Conservation (phyloP, 2,797 vertebrate genomes). For the Poeciliopsis infans region DNA sequence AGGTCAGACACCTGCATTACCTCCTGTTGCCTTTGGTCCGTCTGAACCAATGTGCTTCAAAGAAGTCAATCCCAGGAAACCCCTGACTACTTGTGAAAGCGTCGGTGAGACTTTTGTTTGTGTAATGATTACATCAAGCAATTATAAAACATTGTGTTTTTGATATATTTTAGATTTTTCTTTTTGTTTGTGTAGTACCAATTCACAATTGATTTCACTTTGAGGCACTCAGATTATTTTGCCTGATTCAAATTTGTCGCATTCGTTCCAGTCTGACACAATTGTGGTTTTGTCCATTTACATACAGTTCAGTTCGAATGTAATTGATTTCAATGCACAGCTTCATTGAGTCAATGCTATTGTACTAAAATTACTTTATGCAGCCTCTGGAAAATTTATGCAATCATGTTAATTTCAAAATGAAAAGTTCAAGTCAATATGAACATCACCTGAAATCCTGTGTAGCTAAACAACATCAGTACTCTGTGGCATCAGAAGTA, state of each 20-base stretch:
- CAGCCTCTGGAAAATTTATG: not conserved
- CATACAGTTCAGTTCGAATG: not conserved
- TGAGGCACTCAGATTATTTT: not conserved
- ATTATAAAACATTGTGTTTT: constrained; percentile 2
- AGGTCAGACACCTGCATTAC: constrained; percentile 13
- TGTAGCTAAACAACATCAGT: not conserved
- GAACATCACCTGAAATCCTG: not conserved
- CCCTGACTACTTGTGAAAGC: constrained; percentile 23
- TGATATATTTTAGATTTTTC: not conserved
- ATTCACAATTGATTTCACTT: not conserved
- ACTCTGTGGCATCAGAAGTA: too few relatives aligned
- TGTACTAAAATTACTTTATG: not conserved
- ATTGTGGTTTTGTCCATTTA: not conserved
- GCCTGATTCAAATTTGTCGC: not conserved
- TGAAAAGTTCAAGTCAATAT: not conserved
- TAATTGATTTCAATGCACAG: not conserved
- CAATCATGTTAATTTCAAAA: not conserved
- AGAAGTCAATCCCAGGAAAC: constrained; percentile 34
- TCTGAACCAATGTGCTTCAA: constrained; percentile 23
- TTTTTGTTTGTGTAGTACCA: not conserved
- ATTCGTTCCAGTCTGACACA: not conserved
- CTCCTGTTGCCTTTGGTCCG: constrained; percentile 18
- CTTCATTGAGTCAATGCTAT: not conserved
- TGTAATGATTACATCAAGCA: constrained; percentile 4
- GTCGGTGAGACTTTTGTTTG: constrained; percentile 39